Conservation (phyloP, 2,113 vertebrate genomes). For the Columbina picui region DNA sequence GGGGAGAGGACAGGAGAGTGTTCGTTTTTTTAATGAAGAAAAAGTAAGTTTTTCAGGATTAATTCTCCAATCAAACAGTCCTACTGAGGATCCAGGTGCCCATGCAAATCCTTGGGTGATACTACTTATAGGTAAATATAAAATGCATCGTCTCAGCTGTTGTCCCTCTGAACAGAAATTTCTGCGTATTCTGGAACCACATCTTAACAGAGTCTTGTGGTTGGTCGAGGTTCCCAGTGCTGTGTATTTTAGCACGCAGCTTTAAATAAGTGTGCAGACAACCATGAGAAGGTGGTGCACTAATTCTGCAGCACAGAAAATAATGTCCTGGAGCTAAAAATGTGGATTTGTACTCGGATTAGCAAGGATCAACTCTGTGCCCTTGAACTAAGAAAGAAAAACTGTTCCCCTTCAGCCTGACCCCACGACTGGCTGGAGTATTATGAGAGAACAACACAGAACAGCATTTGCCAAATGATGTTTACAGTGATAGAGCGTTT, state of each 20-base stretch:
- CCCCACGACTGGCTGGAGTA: not conserved
- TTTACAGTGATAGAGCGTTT: not conserved
- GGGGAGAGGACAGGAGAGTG: not conserved
- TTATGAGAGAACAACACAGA: not conserved
- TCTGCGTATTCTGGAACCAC: not conserved
- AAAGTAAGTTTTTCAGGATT: not conserved
- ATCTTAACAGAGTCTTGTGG: not conserved
- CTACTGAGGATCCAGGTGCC: not conserved
- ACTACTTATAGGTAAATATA: not conserved
- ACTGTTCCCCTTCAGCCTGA: not conserved
- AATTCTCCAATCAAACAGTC: not conserved
- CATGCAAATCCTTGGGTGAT: not conserved
- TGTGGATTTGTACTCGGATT: constrained; percentile 20
- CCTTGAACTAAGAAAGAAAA: constrained; percentile 5
- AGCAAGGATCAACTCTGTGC: not conserved
- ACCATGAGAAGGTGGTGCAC: not conserved
- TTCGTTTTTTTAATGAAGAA: not conserved
- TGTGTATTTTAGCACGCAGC: not conserved
- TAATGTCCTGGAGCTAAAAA: not conserved
- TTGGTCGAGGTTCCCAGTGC: not conserved
- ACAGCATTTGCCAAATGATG: not conserved
- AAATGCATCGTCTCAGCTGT: not conserved
- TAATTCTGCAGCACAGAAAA: not conserved
- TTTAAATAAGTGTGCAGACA: not conserved
- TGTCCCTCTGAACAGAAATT: not conserved